Evolutionary conservation across 2,797 vertebrate species (phyloP).

Genomic region (Crax fasciolata): DNA sequence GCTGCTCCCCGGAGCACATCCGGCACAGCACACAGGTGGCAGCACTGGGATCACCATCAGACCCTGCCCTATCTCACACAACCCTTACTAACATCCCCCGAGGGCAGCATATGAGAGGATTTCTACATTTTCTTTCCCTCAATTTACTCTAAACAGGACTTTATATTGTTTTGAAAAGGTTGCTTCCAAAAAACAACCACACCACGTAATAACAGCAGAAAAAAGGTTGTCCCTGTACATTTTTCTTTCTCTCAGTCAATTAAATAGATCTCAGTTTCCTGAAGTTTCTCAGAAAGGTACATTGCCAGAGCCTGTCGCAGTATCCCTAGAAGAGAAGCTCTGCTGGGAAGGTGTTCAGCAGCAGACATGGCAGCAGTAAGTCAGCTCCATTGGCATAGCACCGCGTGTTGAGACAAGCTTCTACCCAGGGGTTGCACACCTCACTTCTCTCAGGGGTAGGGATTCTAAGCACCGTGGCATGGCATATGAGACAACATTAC

Average conservation of each 20-base stretch:
- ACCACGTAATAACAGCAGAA: neutral
- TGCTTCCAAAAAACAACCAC: neutral
- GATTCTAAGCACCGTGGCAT: neutral
- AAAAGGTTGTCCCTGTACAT: too few species aligned
- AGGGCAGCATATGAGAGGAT: neutral
- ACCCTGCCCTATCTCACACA: neutral
- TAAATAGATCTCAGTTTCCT: neutral
- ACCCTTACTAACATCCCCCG: neutral
- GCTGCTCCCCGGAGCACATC: accelerated
- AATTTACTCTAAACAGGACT: neutral
- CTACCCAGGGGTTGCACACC: accelerated
- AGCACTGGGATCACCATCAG: accelerated
- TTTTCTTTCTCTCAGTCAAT: neutral
- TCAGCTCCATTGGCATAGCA: neutral
- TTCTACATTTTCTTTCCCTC: neutral
- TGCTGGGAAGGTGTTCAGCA: neutral
- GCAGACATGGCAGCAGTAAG: neutral
- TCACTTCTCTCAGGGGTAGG: accelerated
- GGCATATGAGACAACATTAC: neutral
- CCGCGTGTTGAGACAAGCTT: neutral
- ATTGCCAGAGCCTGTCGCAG: neutral
- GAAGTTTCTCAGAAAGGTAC: neutral
- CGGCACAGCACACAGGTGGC: neutral
- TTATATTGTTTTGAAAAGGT: neutral
- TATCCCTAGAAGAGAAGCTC: neutral